Conservation (phyloP, 2,113 vertebrate species). For the Crocuta crocuta region DNA sequence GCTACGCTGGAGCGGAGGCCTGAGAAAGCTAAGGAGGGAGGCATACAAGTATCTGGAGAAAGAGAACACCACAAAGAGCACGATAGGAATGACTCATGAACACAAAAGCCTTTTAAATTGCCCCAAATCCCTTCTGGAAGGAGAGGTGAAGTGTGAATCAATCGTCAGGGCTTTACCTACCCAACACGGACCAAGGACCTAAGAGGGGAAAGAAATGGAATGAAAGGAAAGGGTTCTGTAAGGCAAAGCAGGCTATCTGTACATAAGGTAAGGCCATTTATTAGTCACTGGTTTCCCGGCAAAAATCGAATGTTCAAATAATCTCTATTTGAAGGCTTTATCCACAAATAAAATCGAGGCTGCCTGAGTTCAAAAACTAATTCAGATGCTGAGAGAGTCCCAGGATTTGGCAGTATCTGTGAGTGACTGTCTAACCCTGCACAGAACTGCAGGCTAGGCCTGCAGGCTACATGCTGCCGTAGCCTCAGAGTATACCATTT, state of each 20-base stretch:
- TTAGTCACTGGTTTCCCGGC: not conserved
- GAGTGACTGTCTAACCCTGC: not conserved
- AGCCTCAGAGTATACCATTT: not conserved
- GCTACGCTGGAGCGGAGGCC: not conserved
- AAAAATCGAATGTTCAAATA: not conserved
- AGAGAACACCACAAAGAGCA: not conserved
- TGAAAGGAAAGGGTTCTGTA: conserved; percentile 4
- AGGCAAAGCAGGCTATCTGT: not conserved
- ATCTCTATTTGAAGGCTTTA: conserved; percentile 17
- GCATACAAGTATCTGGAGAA: not conserved
- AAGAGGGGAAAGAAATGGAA: conserved; percentile 22
- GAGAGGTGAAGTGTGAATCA: not conserved
- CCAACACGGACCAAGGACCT: not conserved
- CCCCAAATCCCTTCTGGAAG: conserved; percentile 9
- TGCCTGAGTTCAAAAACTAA: conserved; percentile 2
- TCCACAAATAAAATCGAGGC: not conserved
- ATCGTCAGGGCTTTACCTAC: not conserved
- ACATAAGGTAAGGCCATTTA: not conserved
- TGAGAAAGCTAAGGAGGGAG: not conserved
- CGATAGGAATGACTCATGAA: not conserved
- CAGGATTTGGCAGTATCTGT: not conserved
- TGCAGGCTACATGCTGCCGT: not conserved
- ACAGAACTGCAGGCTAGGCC: not conserved
- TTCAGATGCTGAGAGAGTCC: not conserved
- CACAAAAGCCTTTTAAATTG: conserved; percentile 1